Conservation (phyloP, 1,140 invertebrate species). For the Temnothorax nylanderi region DNA sequence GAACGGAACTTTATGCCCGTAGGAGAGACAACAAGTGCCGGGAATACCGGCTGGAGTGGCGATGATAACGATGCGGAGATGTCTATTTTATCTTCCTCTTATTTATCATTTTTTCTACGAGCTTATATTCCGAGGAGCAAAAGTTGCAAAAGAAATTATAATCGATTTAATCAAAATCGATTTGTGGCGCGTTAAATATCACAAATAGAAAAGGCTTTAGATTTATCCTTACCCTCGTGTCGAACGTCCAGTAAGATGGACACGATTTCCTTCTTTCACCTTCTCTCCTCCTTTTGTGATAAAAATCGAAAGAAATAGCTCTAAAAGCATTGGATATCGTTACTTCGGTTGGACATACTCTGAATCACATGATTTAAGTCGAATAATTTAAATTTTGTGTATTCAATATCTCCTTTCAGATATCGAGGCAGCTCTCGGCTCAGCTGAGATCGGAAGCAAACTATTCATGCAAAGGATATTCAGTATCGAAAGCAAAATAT, state of each 20-base stretch:
- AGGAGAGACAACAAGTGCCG: conserved; percentile 23
- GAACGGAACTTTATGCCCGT: conserved; percentile 11
- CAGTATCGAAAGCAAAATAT: conserved; percentile 25
- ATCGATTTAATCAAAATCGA: conserved; percentile 15
- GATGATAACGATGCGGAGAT: not conserved
- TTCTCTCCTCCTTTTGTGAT: not conserved
- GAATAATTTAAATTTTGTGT: not conserved
- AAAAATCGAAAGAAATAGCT: not conserved
- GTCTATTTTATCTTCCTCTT: not conserved
- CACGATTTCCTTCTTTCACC: not conserved
- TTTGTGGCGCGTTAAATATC: not conserved
- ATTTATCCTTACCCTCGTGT: not conserved
- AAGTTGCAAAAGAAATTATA: not conserved
- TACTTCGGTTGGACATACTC: not conserved
- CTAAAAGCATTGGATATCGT: not conserved
- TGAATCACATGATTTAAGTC: not conserved
- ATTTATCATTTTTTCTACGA: not conserved
- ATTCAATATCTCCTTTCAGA: not conserved
- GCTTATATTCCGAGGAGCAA: conserved; percentile 22
- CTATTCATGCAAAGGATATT: not conserved
- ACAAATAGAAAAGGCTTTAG: not conserved
- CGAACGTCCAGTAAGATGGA: not conserved
- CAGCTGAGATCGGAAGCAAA: conserved; percentile 2
- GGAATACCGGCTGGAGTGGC: not conserved
- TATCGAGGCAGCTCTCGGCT: not conserved